Evolutionary conservation across 2,797 vertebrate genomes (phyloP).

Genomic region (Cynodonichthys magdalenae): DNA sequence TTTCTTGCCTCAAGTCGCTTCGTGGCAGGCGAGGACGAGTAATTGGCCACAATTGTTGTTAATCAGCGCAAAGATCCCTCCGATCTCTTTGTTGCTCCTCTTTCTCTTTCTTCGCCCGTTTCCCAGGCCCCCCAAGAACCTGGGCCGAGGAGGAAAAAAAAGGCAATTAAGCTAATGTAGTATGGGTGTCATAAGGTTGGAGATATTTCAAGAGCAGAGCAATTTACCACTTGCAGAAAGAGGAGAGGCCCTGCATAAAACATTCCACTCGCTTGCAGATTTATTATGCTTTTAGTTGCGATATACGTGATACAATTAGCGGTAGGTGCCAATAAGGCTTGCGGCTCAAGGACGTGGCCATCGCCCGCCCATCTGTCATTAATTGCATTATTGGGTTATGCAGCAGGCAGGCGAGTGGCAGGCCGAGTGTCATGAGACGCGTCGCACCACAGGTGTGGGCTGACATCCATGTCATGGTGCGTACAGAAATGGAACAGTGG

Average conservation of each 20-base stretch:
- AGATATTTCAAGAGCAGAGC: constrained; percentile 96
- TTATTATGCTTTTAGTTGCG: constrained; percentile 99
- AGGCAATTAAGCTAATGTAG: constrained; percentile 98
- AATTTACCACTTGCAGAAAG: constrained; percentile 93
- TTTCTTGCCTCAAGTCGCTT: constrained; percentile 39
- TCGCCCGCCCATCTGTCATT: constrained; percentile 92
- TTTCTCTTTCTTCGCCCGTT: constrained; percentile 12
- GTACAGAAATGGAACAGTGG: constrained; percentile 48
- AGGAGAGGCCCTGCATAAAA: constrained; percentile 91
- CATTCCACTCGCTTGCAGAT: constrained; percentile 87
- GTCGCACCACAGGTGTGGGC: constrained; percentile 74
- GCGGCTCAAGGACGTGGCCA: constrained; percentile 92
- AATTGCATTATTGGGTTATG: constrained; percentile 89
- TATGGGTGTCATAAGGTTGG: constrained; percentile 93
- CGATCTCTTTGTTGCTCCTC: constrained; percentile 44
- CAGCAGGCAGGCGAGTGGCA: constrained; percentile 56
- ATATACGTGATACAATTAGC: constrained; percentile 97
- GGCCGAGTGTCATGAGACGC: constrained; percentile 67
- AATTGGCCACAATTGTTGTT: constrained; percentile 56
- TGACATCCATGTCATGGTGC: constrained; percentile 52
- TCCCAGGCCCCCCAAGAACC: constrained; percentile 49
- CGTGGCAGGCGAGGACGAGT: constrained; percentile 33
- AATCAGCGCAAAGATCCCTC: constrained; percentile 64
- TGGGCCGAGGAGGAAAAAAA: constrained; percentile 68
- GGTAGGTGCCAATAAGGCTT: constrained; percentile 90